phyloP scores from a whole-genome alignment of 2,797 vertebrate genomes.

The Cuculus canorus region DNA sequence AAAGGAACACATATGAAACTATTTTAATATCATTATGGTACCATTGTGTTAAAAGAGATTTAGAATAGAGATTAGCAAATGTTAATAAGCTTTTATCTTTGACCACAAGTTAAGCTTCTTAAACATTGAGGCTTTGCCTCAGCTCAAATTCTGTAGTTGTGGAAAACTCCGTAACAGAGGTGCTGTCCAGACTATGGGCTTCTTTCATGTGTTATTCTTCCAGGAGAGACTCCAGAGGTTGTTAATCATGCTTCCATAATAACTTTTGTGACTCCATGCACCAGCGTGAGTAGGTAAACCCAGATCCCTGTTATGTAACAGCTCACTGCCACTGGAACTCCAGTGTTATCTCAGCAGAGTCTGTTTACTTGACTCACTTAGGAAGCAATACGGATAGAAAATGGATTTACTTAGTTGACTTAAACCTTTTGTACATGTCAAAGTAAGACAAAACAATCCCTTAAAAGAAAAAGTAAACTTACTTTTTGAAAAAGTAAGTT shows the following conservation, averaged over 20 bases:
- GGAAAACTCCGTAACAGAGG: neutral
- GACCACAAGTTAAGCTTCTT: constrained; percentile 27
- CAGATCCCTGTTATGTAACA: neutral
- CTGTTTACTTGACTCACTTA: neutral
- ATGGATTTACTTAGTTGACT: neutral
- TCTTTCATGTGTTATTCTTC: neutral
- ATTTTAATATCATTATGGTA: neutral
- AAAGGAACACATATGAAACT: neutral
- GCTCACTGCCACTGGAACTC: neutral
- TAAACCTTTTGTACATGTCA: neutral
- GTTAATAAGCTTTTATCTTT: constrained; percentile 51
- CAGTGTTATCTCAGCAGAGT: neutral
- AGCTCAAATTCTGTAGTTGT: neutral
- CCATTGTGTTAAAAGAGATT: neutral
- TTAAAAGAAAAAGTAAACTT: neutral
- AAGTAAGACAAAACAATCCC: neutral
- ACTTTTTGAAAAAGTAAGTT: neutral
- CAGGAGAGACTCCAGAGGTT: neutral
- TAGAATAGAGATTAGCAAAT: constrained; percentile 38
- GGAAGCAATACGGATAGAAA: neutral
- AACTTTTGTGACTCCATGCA: neutral
- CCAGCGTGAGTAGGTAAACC: neutral
- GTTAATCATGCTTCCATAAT: neutral
- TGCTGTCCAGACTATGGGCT: neutral
- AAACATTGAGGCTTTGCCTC: neutral